Conservation (phyloP, 2,888 invertebrate genomes). For the Tetranychus piercei region DNA sequence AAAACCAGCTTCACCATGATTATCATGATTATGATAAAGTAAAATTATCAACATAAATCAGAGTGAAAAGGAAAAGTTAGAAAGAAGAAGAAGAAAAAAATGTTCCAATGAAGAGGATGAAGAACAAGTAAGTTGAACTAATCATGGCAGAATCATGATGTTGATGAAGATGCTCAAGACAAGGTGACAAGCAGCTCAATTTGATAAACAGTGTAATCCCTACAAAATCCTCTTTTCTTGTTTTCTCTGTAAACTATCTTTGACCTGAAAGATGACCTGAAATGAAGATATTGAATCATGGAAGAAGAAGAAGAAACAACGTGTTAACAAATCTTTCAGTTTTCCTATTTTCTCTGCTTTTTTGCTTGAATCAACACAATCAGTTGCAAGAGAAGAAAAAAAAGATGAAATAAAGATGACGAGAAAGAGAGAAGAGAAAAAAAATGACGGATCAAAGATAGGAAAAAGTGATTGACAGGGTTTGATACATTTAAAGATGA, state of each 20-base stretch:
- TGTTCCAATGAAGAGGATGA: too few species aligned
- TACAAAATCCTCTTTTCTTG: background rate
- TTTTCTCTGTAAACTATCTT: background rate
- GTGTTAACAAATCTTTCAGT: background rate
- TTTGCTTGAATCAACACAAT: background rate
- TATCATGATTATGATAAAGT: background rate
- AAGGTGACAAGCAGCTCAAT: background rate
- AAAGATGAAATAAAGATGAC: background rate
- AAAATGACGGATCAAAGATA: background rate
- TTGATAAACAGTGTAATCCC: background rate
- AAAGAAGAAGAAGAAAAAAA: too few species aligned
- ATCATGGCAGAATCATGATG: background rate
- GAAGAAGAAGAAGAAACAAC: background rate
- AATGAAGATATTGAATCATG: background rate
- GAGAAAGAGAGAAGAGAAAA: background rate
- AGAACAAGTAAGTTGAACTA: background rate
- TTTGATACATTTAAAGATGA: background rate
- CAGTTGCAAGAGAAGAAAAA: background rate
- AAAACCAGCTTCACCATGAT: background rate
- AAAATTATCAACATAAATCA: background rate
- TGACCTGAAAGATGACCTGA: background rate
- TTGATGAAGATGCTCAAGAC: background rate
- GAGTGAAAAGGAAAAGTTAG: background rate
- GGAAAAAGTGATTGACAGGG: background rate
- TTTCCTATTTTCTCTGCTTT: background rate